Base-by-base conservation (phyloP, 92 coral and sea anemone species). In the Porites lobata region DNA sequence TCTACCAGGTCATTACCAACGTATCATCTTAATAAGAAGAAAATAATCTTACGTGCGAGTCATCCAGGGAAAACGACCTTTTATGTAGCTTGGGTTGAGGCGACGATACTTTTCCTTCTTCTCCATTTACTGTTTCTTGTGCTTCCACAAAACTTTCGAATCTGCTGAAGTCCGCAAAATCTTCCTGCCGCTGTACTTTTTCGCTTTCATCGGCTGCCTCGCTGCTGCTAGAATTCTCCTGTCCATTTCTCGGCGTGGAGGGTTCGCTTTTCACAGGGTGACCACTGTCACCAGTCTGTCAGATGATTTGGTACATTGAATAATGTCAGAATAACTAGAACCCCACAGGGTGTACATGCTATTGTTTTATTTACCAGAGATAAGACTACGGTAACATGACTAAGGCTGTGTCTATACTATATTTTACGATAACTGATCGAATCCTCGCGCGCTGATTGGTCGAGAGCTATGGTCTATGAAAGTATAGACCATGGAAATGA, bases 151-250 rank as follows among this genome's bases (percentile, higher is more conserved):
- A 86, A 51, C 89, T 95, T 57, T 97, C 99, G 76, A 97, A 96
- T 67, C 92, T 95, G 78, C 96, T 97, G 77, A 97, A 97, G 88
- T 97, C 99, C 1, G 99, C 99, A 91, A 97, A 97, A 72, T 97
- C 92, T 70, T 91, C 98, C 79, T 87, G 91, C 59, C 77, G 73
- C 21, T 85, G 79, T 1, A 90, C 64, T 26, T 82, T 79, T 26
- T 64, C 80, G 8, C 57, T 58, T 61, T 64, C 89, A 61, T 82
- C 83, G 58, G 59, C 63, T 9, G 87, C 90, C 32, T 86, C 92
- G n/a, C 72, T 54, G 66, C 84, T 79, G 80, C 19, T 51, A 53
- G 80, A 61, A 9, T 83, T 81, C 50, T 83, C 90, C 5, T 57
- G 65, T 58, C 21, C 51, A 65, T 79, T 74, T n/a, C 65, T 84